Conservation (phyloP, 2,888 invertebrate species). For the Acronicta aceris region DNA sequence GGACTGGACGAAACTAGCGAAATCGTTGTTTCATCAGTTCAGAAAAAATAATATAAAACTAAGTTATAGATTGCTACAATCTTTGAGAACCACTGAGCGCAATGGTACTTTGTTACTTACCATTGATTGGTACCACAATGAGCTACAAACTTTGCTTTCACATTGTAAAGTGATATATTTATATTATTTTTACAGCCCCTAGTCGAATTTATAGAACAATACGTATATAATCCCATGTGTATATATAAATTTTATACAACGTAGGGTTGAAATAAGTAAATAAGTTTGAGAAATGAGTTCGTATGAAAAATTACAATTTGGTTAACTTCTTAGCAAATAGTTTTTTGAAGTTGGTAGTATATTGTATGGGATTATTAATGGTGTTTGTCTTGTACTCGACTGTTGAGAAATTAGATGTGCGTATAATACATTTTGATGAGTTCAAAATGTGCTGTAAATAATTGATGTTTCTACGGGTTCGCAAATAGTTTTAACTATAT, state of each 20-base stretch:
- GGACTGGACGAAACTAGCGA: too few relatives aligned
- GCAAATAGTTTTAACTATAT: not conserved
- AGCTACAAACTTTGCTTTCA: conserved; percentile 79
- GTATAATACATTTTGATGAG: conserved; percentile 33
- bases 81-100: conserved; percentile 68
- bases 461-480: not conserved
- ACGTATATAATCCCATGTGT: conserved; percentile 72
- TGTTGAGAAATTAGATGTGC: conserved; percentile 49
- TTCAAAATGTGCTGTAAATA: conserved; percentile 21
- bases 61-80: not conserved
- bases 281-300: conserved; percentile 65
- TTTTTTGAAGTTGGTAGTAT: conserved; percentile 49
- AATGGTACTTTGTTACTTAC: conserved; percentile 73
- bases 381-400: conserved; percentile 67
- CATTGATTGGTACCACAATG: conserved; percentile 85
- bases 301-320: conserved; percentile 83
- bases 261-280: conserved; percentile 62
- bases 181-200: conserved; percentile 83
- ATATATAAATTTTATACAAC: conserved; percentile 55
- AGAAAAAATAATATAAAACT: not conserved
- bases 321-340: conserved; percentile 74
- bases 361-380: conserved; percentile 68
- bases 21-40: too few relatives aligned
- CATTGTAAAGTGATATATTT: conserved; percentile 88
- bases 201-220: conserved; percentile 71